Evolutionary conservation across 2,113 vertebrate species (phyloP).

Genomic region (Pantherophis guttatus): DNA sequence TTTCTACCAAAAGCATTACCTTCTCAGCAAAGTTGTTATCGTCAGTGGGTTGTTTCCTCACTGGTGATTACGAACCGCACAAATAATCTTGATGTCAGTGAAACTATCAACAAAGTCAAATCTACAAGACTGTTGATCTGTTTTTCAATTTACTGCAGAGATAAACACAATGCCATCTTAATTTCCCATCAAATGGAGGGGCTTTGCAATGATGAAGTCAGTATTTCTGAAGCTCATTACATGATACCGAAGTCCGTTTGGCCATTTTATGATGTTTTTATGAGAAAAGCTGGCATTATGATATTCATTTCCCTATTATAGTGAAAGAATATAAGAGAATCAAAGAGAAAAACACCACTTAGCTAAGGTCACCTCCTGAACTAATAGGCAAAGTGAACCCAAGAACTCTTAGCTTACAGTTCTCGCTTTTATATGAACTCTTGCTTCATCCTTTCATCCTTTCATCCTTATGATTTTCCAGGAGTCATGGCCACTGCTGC

Average conservation of each 20-base stretch:
- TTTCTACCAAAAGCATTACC: conserved; percentile 72
- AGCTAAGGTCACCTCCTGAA: background rate
- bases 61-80: conserved; percentile 32
- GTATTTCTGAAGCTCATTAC: background rate
- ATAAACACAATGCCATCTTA: background rate
- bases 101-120: conserved; percentile 37
- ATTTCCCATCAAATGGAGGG: too few species aligned
- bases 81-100: conserved; percentile 38
- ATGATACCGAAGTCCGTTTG: background rate
- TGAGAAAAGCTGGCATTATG: background rate
- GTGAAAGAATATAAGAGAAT: background rate
- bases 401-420: background rate
- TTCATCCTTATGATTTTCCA: background rate
- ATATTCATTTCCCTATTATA: background rate
- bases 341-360: background rate
- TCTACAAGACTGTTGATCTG: background rate
- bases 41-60: conserved; percentile 50
- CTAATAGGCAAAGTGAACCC: background rate
- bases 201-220: background rate
- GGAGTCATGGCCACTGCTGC: background rate
- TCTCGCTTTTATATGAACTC: background rate
- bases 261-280: background rate
- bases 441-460: background rate
- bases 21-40: conserved; percentile 51
- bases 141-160: background rate